Percentiles rank a stretch among this genome's conserved stretches.
Conservation (phyloP, 2,888 invertebrate species). For the Plebejus anna region DNA sequence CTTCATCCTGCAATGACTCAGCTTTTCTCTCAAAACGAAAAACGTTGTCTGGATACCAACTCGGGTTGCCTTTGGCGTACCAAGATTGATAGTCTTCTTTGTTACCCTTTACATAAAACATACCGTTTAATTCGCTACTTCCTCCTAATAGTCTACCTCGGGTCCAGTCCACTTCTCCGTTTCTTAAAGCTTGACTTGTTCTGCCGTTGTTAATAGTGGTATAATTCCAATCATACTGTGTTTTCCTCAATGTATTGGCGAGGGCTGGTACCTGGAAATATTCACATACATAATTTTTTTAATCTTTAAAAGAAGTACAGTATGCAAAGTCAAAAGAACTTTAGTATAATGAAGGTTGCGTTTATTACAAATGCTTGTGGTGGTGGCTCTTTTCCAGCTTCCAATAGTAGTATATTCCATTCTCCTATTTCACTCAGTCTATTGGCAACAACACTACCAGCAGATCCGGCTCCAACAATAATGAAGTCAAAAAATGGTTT, state of each 20-base stretch:
- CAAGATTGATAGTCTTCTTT: conserved; percentile 73
- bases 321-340: neutral
- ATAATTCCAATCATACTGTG: conserved; percentile 88
- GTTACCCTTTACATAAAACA: conserved; percentile 78
- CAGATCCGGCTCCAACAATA: conserved; percentile 48
- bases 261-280: conserved; percentile 46
- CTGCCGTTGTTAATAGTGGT: conserved; percentile 87
- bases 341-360: neutral
- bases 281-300: neutral
- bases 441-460: conserved; percentile 49
- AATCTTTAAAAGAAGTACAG: neutral
- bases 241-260: conserved; percentile 46
- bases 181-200: conserved; percentile 82
- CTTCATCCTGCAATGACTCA: conserved; percentile 63
- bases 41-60: conserved; percentile 77
- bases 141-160: conserved; percentile 83
- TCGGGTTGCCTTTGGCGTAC: conserved; percentile 71
- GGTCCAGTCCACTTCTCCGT: conserved; percentile 67
- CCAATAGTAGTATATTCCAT: conserved; percentile 48
- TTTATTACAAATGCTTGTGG: conserved; percentile 37
- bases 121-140: conserved; percentile 75
- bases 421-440: conserved; percentile 44
- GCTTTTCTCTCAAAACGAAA: conserved; percentile 71
- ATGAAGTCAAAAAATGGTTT: conserved; percentile 45
- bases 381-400: conserved; percentile 43